phyloP scores from a whole-genome alignment of 1,140 invertebrate species.

The Papilio machaon region DNA sequence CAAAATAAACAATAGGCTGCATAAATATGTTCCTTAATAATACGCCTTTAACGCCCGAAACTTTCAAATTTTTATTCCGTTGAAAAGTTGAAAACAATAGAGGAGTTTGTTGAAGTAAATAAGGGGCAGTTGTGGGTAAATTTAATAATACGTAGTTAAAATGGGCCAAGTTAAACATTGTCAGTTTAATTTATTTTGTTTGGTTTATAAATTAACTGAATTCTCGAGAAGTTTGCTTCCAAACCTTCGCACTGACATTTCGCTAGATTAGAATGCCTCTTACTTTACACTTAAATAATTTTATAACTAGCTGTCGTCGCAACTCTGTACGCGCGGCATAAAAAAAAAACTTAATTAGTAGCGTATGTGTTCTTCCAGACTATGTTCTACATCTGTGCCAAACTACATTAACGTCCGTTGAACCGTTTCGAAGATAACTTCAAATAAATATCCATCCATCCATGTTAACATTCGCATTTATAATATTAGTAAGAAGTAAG shows the following conservation, averaged over 20 bases:
- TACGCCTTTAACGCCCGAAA: background rate
- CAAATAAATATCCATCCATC: too few relatives aligned
- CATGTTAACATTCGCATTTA: too few relatives aligned
- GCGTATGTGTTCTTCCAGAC: too few relatives aligned
- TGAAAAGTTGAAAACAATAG: constrained; percentile 23
- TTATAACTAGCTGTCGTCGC: too few relatives aligned
- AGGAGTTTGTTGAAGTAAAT: constrained; percentile 24
- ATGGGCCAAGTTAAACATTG: constrained; percentile 12
- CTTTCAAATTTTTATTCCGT: constrained; percentile 11
- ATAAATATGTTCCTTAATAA: constrained; percentile 14
- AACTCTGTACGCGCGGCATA: too few relatives aligned
- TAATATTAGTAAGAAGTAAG: too few relatives aligned
- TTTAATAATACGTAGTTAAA: constrained; percentile 24
- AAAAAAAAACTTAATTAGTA: too few relatives aligned
- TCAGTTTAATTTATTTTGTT: constrained; percentile 16
- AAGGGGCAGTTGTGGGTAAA: constrained; percentile 1
- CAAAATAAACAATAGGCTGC: constrained; percentile 3
- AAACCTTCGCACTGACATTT: background rate
- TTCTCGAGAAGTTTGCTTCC: background rate
- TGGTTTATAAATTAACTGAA: background rate
- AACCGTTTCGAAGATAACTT: too few relatives aligned
- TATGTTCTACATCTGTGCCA: too few relatives aligned
- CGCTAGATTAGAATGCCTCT: background rate
- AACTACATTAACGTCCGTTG: too few relatives aligned
- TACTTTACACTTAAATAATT: background rate